Percentiles rank a stretch among this genome's conserved stretches.
phyloP scores from a whole-genome alignment of 2,888 invertebrate species.

The Drymonia ruficornis region DNA sequence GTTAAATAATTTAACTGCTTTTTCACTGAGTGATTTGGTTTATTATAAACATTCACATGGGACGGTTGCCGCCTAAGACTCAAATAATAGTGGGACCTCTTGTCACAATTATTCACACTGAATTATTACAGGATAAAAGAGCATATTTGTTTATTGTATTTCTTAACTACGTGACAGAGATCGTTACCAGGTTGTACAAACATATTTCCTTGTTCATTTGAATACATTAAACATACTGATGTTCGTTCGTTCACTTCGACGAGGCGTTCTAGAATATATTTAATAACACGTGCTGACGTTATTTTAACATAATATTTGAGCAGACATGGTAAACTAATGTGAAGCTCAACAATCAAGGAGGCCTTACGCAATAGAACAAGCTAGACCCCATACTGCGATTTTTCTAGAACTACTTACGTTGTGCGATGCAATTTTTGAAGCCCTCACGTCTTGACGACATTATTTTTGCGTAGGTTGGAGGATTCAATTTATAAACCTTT shows the following conservation, averaged over 20 bases:
- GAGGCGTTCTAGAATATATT: slow-evolving; percentile 12
- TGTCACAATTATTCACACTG: too few relatives aligned
- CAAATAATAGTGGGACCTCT: not conserved
- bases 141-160: not conserved
- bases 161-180: not conserved
- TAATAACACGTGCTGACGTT: not conserved
- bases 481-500: too few relatives aligned
- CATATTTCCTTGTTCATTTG: slow-evolving; percentile 4
- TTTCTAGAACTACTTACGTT: slow-evolving; percentile 12
- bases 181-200: not conserved
- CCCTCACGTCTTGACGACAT: too few relatives aligned
- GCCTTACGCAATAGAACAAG: slow-evolving; percentile 16
- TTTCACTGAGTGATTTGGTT: too few relatives aligned
- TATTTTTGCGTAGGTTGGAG: too few relatives aligned
- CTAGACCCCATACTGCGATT: slow-evolving; percentile 3
- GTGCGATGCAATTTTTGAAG: too few relatives aligned
- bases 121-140: not conserved
- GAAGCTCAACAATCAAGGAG: not conserved
- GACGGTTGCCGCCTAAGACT: too few relatives aligned
- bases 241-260: not conserved
- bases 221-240: not conserved
- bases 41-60: too few relatives aligned
- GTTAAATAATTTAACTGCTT: too few relatives aligned
- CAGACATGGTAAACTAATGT: slow-evolving; percentile 14
- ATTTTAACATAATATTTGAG: slow-evolving; percentile 25